These are phyloP conservation scores for Phyto melanocephala DNA, from an alignment of 2,888 invertebrate species.

Conservation along the genomic window DNA sequence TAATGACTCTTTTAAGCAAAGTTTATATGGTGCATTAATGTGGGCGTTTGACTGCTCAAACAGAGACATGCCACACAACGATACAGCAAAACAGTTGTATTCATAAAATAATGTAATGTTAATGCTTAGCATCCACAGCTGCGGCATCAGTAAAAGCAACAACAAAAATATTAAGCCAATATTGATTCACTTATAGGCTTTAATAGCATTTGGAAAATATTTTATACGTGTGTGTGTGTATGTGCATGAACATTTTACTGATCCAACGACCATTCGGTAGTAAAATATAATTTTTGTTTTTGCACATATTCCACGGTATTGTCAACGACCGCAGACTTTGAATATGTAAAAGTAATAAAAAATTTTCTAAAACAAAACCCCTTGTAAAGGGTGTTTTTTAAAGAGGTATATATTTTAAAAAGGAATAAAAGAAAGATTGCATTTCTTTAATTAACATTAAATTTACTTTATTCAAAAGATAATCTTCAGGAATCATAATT, in stretches of 20 bases:
- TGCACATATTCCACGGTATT: not conserved
- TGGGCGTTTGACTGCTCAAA: not conserved
- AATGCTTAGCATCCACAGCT: not conserved
- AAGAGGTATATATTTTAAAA: too few relatives aligned
- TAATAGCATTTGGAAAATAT: slow-evolving; percentile 1
- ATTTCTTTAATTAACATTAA: too few relatives aligned
- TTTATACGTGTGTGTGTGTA: too few relatives aligned
- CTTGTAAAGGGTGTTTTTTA: too few relatives aligned
- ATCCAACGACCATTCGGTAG: not conserved
- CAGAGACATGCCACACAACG: not conserved
- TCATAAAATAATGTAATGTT: not conserved
- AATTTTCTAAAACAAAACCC: slow-evolving; percentile 48
- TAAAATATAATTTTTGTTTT: not conserved
- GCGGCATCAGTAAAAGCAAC: not conserved
- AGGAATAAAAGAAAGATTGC: too few relatives aligned
- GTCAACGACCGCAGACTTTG: slow-evolving; percentile 72
- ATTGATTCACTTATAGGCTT: slow-evolving; percentile 7
- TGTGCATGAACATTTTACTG: not conserved
- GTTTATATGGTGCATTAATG: not conserved
- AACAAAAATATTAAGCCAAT: not conserved
- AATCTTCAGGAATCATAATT: too few relatives aligned
- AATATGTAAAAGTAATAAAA: slow-evolving; percentile 72
- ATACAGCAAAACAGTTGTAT: not conserved
- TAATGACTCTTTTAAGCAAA: slow-evolving; percentile 2
- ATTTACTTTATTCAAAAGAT: too few relatives aligned